Evolutionary conservation across 2,888 invertebrate genomes (phyloP).

Genomic region (Lasioglossum morio): DNA sequence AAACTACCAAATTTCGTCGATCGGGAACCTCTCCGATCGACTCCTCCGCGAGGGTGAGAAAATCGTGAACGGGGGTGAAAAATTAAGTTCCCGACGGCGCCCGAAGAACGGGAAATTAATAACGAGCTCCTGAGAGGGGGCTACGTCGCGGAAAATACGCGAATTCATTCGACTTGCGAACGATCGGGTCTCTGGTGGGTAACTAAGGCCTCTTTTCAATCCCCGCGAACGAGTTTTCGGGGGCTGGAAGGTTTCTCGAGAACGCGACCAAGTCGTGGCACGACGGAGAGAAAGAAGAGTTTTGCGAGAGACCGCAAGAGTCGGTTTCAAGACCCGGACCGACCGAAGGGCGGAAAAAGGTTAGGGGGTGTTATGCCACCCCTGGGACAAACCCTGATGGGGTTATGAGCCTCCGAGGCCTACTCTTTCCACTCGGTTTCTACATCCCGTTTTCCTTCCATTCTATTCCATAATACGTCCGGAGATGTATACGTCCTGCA

Average conservation of each 20-base stretch:
- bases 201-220: slow-evolving; percentile 82
- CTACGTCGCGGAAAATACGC: slow-evolving; percentile 69
- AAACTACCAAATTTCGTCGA: slow-evolving; percentile 1
- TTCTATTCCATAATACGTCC: slow-evolving; percentile 83
- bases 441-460: slow-evolving; percentile 82
- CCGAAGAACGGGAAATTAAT: slow-evolving; percentile 74
- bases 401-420: slow-evolving; percentile 87
- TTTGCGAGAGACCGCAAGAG: slow-evolving; percentile 74
- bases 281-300: slow-evolving; percentile 35
- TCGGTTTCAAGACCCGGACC: slow-evolving; percentile 68
- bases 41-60: neutral
- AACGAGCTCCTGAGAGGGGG: slow-evolving; percentile 71
- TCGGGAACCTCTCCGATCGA: neutral
- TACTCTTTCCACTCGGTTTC: slow-evolving; percentile 82
- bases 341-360: slow-evolving; percentile 56
- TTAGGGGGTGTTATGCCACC: slow-evolving; percentile 79
- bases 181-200: slow-evolving; percentile 78
- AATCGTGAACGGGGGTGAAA: slow-evolving; percentile 37
- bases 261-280: slow-evolving; percentile 2
- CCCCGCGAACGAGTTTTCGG: slow-evolving; percentile 64
- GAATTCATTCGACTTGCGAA: slow-evolving; percentile 79
- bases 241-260: slow-evolving; percentile 27
- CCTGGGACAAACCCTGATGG: slow-evolving; percentile 85
- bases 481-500: slow-evolving; percentile 80
- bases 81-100: slow-evolving; percentile 26